Conservation (phyloP, 2,888 invertebrate genomes). For the Julus scanicus region DNA sequence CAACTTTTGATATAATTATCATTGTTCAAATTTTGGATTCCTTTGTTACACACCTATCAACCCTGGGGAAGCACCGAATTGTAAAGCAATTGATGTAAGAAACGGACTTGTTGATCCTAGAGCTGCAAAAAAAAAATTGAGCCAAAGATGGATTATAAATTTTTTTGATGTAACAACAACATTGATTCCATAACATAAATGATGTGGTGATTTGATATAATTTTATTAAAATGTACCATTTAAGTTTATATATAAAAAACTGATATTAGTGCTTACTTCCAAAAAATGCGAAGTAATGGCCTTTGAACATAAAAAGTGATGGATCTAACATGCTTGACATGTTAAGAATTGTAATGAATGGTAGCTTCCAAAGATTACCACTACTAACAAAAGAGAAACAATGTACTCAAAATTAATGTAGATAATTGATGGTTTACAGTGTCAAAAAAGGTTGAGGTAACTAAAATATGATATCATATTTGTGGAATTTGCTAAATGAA, state of each 20-base stretch:
- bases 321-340: background rate
- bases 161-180: background rate
- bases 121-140: background rate
- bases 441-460: too few species aligned
- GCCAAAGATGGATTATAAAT: background rate
- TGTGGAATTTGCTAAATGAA: too few species aligned
- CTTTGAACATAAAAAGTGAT: background rate
- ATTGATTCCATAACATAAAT: background rate
- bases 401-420: background rate
- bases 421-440: too few species aligned
- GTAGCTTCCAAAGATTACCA: background rate
- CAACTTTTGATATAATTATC: background rate
- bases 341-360: background rate
- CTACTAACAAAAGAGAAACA: background rate
- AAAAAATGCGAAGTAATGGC: conserved; percentile 10
- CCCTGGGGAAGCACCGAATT: background rate
- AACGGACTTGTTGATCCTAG: background rate
- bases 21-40: background rate
- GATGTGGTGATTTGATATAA: background rate
- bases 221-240: background rate
- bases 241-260: too few species aligned
- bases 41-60: background rate
- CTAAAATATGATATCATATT: too few species aligned
- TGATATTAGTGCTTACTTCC: background rate
- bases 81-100: background rate